Conservation (phyloP, 2,888 invertebrate genomes). For the Ophonus ardosiacus region DNA sequence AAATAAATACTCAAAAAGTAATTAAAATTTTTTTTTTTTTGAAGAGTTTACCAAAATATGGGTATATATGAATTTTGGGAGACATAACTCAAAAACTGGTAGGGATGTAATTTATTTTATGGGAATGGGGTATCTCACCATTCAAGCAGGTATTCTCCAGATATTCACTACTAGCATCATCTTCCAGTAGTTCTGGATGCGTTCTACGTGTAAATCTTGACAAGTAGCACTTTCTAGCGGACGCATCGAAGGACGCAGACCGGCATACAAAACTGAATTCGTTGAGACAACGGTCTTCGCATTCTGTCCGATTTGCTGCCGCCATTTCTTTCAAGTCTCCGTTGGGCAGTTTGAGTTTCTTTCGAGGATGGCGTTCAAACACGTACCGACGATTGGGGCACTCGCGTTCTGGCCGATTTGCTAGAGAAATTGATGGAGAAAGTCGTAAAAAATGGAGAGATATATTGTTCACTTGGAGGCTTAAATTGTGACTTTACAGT, state of each 20-base stretch:
- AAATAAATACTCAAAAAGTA: no score
- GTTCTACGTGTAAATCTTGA: conserved; percentile 91
- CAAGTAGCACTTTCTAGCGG: conserved; percentile 87
- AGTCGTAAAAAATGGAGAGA: not conserved
- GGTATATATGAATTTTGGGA: no score
- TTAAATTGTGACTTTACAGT: no score
- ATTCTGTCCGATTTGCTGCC: conserved; percentile 91
- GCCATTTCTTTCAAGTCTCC: conserved; percentile 91
- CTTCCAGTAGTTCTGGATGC: conserved; percentile 89
- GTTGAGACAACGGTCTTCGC: conserved; percentile 92
- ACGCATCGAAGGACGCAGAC: conserved; percentile 90
- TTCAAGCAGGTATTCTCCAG: conserved; percentile 94
- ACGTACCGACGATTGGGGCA: conserved; percentile 93
- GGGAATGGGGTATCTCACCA: conserved; percentile 77
- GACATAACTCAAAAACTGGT: no score
- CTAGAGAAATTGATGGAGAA: conserved; percentile 74
- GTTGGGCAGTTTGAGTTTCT: conserved; percentile 87
- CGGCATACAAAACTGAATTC: conserved; percentile 94
- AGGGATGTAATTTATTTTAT: no score
- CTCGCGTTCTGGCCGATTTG: conserved; percentile 91
- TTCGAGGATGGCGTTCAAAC: conserved; percentile 91
- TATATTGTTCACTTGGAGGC: not conserved
- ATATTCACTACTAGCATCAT: conserved; percentile 92
- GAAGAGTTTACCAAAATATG: no score
- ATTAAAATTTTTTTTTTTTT: no score